phyloP scores from a whole-genome alignment of 2,888 invertebrate genomes.

The Erebia ligea region DNA sequence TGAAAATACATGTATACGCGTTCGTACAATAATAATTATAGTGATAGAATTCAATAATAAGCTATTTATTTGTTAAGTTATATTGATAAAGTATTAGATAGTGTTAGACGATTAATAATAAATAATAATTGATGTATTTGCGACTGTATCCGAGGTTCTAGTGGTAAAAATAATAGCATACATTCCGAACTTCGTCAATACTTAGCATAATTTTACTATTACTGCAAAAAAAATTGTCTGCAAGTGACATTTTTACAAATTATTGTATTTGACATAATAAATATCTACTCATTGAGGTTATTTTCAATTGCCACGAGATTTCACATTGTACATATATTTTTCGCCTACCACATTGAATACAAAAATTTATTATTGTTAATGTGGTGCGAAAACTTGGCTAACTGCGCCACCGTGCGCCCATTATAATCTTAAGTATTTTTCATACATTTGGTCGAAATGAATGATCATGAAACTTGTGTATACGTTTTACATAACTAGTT shows the following conservation, averaged over 20 bases:
- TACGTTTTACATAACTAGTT: conserved; percentile 11
- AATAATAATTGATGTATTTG: conserved; percentile 55
- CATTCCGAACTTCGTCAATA: conserved; percentile 35
- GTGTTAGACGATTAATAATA: conserved; percentile 41
- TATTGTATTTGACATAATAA: background rate
- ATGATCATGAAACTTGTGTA: conserved; percentile 19
- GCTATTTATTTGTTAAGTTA: conserved; percentile 75
- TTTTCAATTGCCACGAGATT: background rate
- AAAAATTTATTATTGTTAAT: background rate
- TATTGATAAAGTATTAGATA: conserved; percentile 61
- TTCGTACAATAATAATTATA: conserved; percentile 80
- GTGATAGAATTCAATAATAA: conserved; percentile 65
- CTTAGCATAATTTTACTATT: conserved; percentile 27
- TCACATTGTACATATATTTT: background rate
- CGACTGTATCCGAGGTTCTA: conserved; percentile 43
- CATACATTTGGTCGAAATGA: background rate
- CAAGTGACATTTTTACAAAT: background rate
- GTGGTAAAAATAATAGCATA: conserved; percentile 28
- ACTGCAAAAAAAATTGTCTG: background rate
- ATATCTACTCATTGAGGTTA: background rate
- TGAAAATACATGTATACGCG: conserved; percentile 80
- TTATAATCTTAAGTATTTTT: background rate
- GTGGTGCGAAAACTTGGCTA: background rate
- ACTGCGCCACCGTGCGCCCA: background rate
- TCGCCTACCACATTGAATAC: too few species aligned